Conservation (phyloP, 2,797 vertebrate genomes). For the Semaprochilodus insignis region DNA sequence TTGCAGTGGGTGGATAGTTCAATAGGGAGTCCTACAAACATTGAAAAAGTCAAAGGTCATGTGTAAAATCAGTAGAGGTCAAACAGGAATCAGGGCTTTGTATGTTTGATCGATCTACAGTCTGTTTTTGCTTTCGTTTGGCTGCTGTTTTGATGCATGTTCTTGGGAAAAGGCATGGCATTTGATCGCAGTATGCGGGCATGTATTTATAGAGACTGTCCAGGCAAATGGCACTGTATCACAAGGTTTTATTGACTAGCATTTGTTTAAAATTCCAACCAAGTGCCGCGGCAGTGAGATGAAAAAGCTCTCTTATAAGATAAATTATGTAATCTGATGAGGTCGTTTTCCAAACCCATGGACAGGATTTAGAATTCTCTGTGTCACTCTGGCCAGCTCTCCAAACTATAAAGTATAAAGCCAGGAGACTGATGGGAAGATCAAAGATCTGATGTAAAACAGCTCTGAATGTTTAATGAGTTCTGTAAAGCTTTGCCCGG, state of each 20-base stretch:
- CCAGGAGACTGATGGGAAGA: conserved; percentile 21
- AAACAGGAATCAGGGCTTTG: background rate
- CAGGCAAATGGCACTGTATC: background rate
- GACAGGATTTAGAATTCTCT: conserved; percentile 23
- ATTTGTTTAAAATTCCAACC: background rate
- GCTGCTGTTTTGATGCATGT: background rate
- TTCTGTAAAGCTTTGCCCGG: conserved; percentile 24
- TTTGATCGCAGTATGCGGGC: background rate
- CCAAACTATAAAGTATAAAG: conserved; percentile 11
- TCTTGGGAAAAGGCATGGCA: background rate
- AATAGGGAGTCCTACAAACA: conserved; percentile 16
- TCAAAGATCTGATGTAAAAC: conserved; percentile 41
- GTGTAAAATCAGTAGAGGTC: background rate
- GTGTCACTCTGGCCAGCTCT: conserved; percentile 6
- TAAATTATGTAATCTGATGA: background rate
- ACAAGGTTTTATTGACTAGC: background rate
- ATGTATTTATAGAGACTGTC: background rate
- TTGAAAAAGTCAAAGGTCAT: conserved; percentile 1
- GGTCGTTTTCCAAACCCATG: background rate
- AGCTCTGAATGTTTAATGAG: conserved; percentile 38
- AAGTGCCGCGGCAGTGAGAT: background rate
- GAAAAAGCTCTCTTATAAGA: background rate
- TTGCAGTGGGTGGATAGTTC: conserved; percentile 21
- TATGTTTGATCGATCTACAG: background rate
- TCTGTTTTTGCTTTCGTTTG: background rate